Percentiles rank a stretch among this genome's conserved stretches.
These are phyloP conservation scores for Parthenolecanium corni DNA, from an alignment of 2,888 invertebrate species.

Conservation along the genomic window DNA sequence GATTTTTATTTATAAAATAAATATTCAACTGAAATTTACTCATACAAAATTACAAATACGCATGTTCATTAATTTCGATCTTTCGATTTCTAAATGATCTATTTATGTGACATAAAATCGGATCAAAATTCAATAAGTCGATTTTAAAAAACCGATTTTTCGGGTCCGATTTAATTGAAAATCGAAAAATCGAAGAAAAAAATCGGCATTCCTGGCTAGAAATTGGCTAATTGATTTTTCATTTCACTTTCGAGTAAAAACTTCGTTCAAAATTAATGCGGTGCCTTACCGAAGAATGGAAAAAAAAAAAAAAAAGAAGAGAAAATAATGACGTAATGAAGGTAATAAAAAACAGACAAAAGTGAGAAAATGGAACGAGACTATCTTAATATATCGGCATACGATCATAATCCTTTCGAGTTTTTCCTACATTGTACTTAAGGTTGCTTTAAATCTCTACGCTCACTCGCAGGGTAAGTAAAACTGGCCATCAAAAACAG, in stretches of 20 bases:
- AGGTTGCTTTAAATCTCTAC: neutral
- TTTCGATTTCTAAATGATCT: too few species aligned
- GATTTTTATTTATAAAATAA: too few species aligned
- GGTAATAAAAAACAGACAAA: neutral
- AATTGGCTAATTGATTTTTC: too few species aligned
- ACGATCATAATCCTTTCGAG: neutral
- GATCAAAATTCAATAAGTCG: too few species aligned
- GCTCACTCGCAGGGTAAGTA: neutral
- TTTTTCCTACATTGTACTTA: neutral
- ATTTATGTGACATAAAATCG: too few species aligned
- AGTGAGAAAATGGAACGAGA: neutral
- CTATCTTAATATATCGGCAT: neutral
- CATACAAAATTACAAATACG: too few species aligned
- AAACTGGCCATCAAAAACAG: neutral
- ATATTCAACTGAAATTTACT: too few species aligned
- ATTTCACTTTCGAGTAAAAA: neutral
- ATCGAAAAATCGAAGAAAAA: too few species aligned
- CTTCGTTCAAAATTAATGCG: neutral
- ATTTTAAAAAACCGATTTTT: too few species aligned
- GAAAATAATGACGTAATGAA: neutral
- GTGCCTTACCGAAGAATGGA: neutral
- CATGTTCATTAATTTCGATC: too few species aligned
- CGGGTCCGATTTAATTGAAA: too few species aligned
- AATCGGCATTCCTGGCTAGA: too few species aligned
- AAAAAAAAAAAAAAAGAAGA: neutral